A percentile compares a stretch with the other conserved stretches of the same genome.
Evolutionary conservation across 2,888 invertebrate species (phyloP).

Genomic region (Pachymerium ferrugineum): DNA sequence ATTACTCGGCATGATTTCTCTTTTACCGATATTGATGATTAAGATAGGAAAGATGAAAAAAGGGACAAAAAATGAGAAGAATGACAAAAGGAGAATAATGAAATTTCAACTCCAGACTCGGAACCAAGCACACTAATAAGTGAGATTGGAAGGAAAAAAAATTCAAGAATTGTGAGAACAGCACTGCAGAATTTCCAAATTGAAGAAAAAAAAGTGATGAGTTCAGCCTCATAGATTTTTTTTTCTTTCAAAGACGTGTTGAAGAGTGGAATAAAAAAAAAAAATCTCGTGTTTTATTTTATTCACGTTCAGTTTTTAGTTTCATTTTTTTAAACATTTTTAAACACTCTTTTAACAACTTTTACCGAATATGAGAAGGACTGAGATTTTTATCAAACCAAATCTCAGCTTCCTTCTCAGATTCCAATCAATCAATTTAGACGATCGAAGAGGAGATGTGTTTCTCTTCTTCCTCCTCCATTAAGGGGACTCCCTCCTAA

Average conservation of each 20-base stretch:
- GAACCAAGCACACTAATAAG: not conserved
- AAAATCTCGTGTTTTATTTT: no score
- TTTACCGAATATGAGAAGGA: no score
- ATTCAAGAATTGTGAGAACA: not conserved
- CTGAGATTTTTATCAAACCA: no score
- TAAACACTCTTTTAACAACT: no score
- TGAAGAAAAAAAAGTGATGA: not conserved
- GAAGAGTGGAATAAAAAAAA: no score
- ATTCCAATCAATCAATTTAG: not conserved
- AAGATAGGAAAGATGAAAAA: not conserved
- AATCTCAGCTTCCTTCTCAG: not conserved
- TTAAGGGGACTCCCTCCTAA: not conserved
- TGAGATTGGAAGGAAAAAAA: not conserved
- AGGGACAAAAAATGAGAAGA: not conserved
- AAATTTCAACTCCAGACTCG: not conserved
- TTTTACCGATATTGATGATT: not conserved
- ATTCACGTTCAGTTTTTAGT: no score
- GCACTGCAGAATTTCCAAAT: not conserved
- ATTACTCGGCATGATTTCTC: not conserved
- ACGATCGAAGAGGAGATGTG: not conserved
- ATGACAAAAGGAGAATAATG: not conserved
- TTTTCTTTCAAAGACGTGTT: no score
- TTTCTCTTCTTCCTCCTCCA: not conserved
- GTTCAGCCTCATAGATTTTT: not conserved
- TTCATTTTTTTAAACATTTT: not conserved